Evolutionary conservation across 2,888 invertebrate genomes (phyloP), one percentile per base, ranked within the genome.

Genomic region (Altica lythri): DNA sequence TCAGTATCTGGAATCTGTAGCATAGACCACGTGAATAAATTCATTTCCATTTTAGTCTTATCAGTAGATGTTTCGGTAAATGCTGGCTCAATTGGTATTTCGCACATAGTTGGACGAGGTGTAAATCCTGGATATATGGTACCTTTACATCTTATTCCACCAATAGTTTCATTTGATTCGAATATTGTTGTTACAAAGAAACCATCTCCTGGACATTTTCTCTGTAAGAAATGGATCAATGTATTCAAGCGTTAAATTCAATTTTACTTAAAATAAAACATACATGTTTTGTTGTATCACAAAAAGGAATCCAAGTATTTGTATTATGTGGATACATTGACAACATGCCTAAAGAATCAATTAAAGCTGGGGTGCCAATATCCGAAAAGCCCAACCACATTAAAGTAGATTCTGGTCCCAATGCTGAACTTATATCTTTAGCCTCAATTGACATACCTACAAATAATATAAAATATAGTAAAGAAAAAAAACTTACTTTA

Each of bases 131-230:
- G 97, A 78, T 90, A 96, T 10, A 86, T 81, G 12, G 88, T 82
- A n/a, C 95, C 95, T 71, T 92, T 89, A 68, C 96, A 97, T 46
- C 90, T 80, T 17, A 96, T 88, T 9, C 90, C 91, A 30, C 91
- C 84, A 3, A 94, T 81, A 47, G 85, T 86, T 74, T 91, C 88
- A 10, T 85, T 82, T 0, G 81, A 80, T 76, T 96, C 95, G 59
- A 85, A 88, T 0, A 95, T 78, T 58, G 92, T 84, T 27, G 90
- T 83, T 32, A 91, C 77, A 72, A 90, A 92, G 69, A 86, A 89
- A 65, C 86, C 83, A 70, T 91, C 89, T 3, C 84, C 83, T 57
- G 85, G 84, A 42, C 86, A 86, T 69, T 85, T 85, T 37, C 77
- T 75, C 83, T 84, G 65, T 53, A 74, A 71, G 56, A 17, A 17